Evolutionary conservation across 2,888 invertebrate genomes (phyloP), one percentile per base, ranked within the genome.

Genomic region (Orchesella flavescens): DNA sequence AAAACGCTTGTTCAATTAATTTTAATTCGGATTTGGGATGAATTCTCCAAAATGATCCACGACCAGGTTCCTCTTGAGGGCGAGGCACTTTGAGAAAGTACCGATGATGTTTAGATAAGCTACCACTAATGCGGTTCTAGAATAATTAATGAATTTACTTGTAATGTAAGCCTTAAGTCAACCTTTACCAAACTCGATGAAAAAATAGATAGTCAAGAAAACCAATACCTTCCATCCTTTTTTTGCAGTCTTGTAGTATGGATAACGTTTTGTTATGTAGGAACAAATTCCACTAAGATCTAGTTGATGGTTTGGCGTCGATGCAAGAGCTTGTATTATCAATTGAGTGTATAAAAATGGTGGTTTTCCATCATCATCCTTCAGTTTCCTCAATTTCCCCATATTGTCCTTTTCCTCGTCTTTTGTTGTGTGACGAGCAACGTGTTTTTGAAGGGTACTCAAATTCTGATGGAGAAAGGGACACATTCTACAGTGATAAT

Each of bases 1-100:
- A 96, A 91, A 96, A 96, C 72, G 95, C 95, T 90, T 98, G 97
- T 91, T 98, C 97, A 89, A 97, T 97, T 87, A 99, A 93, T 91
- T 98, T 98, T 83, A 95, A 94, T 91, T 98, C 98, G 86, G 97
- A 97, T 90, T 95, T 95, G 34, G 97, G 97, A 92, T 99, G 98
- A 90, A 99, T 98, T 89, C 97, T 94, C 99, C 99, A 99, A 91
- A 98, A 99, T 85, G 97, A 97, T 85, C 99, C 99, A 91, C 99
- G 99, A 55, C 98, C 98, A 0, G 98, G 98, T 91, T 99, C 98
- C 90, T 99, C 98, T 59, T 99, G 98, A 89, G 97, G 97, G 88
- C 99, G 94, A 24, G 98, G 97, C 89, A 99, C 97, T 91, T 93
- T 93, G 71, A 93, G 92, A 90, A 94, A 94, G 89, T 94, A 93